A percentile compares a stretch with the other conserved stretches of the same genome.
These are phyloP conservation scores for Propithecus deckenii DNA, from an alignment of 2,797 vertebrate species.

Conservation along the genomic window DNA sequence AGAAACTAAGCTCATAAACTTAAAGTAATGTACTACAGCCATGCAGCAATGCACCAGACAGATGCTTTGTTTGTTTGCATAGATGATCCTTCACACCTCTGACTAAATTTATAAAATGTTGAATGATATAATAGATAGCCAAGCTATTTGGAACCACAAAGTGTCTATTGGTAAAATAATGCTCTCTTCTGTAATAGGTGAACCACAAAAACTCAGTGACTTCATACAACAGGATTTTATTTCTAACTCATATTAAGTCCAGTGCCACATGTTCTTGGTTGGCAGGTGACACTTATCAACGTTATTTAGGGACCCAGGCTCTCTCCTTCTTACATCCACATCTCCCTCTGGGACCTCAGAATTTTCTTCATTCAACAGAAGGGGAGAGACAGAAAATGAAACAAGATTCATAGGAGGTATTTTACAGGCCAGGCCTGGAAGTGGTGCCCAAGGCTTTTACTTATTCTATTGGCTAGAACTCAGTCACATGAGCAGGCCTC, in stretches of 20 bases:
- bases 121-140: neutral
- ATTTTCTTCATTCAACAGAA: neutral
- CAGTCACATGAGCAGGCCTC: neutral
- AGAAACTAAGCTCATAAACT: neutral
- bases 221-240: neutral
- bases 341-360: neutral
- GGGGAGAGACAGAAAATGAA: neutral
- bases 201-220: neutral
- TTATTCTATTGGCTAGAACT: neutral
- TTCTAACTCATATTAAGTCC: neutral
- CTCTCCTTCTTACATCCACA: neutral
- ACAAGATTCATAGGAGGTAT: neutral
- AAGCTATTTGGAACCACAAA: neutral
- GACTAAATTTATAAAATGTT: neutral
- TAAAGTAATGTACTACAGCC: neutral
- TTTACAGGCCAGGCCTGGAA: neutral
- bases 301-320: neutral
- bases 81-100: neutral
- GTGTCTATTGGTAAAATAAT: neutral
- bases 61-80: neutral
- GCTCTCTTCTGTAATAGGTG: neutral
- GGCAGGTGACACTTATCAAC: neutral
- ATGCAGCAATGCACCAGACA: rapidly evolving
- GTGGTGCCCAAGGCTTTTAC: neutral
- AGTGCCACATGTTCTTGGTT: neutral